Conservation (phyloP, 1,140 invertebrate genomes). For the Protaetia brevitarsis region DNA sequence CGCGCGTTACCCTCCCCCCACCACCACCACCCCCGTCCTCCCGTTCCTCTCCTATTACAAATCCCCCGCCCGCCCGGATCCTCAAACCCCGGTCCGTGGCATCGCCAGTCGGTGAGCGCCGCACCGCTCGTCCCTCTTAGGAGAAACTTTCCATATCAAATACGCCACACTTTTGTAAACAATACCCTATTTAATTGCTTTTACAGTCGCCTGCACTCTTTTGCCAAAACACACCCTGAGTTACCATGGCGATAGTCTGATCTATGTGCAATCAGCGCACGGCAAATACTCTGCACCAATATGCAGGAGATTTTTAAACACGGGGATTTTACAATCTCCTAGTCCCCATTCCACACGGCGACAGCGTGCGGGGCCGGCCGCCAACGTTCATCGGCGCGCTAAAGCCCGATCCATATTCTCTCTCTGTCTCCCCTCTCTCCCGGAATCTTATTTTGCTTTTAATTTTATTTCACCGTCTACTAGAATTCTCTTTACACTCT, state of each 20-base stretch:
- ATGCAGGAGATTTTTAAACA: slow-evolving; percentile 28
- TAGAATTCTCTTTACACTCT: neutral
- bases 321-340: slow-evolving; percentile 17
- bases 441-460: slow-evolving; percentile 16
- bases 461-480: slow-evolving; percentile 16
- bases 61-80: neutral
- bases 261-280: slow-evolving; percentile 27
- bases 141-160: slow-evolving; percentile 45
- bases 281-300: slow-evolving; percentile 26
- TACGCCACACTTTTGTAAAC: slow-evolving; percentile 51
- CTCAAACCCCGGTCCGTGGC: too few species aligned
- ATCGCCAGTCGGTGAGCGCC: too few species aligned
- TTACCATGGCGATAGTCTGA: slow-evolving; percentile 24
- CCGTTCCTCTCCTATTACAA: neutral
- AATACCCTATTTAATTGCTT: slow-evolving; percentile 53
- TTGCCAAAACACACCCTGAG: slow-evolving; percentile 37
- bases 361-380: too few species aligned
- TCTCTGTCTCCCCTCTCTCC: too few species aligned
- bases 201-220: slow-evolving; percentile 48
- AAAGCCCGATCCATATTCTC: neutral
- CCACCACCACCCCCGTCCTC: neutral
- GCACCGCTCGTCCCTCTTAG: slow-evolving; percentile 17
- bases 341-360: neutral
- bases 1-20: neutral
- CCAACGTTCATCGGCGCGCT: slow-evolving; percentile 4